These are phyloP conservation scores for Elachura formosa DNA, from an alignment of 2,113 vertebrate genomes.

Conservation along the genomic window DNA sequence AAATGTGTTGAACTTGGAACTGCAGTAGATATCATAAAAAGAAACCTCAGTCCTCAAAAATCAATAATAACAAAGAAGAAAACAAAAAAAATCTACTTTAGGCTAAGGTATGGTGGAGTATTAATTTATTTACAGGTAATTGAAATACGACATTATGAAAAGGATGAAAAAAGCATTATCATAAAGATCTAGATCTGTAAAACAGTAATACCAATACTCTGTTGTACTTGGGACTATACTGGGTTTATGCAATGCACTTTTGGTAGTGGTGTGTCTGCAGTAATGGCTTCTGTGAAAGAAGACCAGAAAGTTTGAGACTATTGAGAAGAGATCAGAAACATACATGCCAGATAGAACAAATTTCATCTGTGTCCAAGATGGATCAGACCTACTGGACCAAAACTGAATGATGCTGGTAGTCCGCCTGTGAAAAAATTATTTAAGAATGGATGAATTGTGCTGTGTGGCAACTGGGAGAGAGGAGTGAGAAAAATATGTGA, in stretches of 20 bases:
- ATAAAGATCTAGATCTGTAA: not conserved
- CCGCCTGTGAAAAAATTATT: not conserved
- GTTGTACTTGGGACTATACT: rapidly evolving
- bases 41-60: rapidly evolving
- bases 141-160: not conserved
- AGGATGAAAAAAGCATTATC: not conserved
- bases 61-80: not conserved
- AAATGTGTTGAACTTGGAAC: not conserved
- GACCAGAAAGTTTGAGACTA: not conserved
- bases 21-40: not conserved
- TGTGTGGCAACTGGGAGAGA: not conserved
- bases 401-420: not conserved
- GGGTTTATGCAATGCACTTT: rapidly evolving
- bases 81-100: not conserved
- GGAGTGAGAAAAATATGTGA: not conserved
- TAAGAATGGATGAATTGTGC: not conserved
- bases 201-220: not conserved
- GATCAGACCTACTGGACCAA: not conserved
- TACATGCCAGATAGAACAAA: not conserved
- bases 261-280: not conserved
- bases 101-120: rapidly evolving
- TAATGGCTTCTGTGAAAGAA: not conserved
- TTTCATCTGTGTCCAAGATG: not conserved
- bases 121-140: not conserved
- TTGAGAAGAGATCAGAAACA: not conserved